Base-by-base conservation (phyloP, 2,113 vertebrate genomes). In the Chascanopsetta lugubris region DNA sequence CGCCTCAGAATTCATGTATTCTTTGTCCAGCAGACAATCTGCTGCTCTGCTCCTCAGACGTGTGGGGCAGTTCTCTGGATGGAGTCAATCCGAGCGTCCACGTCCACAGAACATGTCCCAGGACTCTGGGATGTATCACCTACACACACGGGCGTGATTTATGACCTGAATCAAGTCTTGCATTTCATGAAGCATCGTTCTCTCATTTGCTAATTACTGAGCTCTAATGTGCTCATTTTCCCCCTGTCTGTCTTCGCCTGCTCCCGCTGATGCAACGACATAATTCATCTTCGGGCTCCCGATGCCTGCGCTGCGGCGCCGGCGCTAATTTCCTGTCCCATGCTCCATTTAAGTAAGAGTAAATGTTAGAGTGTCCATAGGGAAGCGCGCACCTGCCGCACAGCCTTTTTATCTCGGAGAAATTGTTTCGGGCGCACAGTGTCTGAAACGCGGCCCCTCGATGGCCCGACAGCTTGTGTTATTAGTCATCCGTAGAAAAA, bases 171-270 rank as follows among this genome's bases (percentile, higher is more conserved):
- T 76, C 49, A 59, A 12, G 51, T 47, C 50, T n/a, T 25, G 48
- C 55, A 64, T 76, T 78, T 58, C 2, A 8, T 62, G 40, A 75
- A 61, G 51, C 79, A 72, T 64, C 7, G 47, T 75, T 69, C 77
- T 56, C 82, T 82, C 72, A 80, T 84, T 79, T 85, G 83, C 77
- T 86, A 88, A 89, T 86, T 86, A 79, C 77, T 49, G 59, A n/a
- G 24, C 69, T 80, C 60, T 77, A 75, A 86, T 80, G 69, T 59
- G 66, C 72, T 77, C 42, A 74, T 85, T 80, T 80, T 13, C 75
- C 53, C 69, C 13, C 61, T 43, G 62, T 47, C 72, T 53, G 71
- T 79, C 74, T 75, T 67, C 50, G 53, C 18, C 46, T 65, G 60
- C 49, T 54, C 70, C 56, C 60, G 8, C 53, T 42, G 54, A 80